A percentile compares a stretch with the other conserved stretches of the same genome.
Evolutionary conservation across 2,888 invertebrate species (phyloP).

Genomic region (Drosophila subquinaria): DNA sequence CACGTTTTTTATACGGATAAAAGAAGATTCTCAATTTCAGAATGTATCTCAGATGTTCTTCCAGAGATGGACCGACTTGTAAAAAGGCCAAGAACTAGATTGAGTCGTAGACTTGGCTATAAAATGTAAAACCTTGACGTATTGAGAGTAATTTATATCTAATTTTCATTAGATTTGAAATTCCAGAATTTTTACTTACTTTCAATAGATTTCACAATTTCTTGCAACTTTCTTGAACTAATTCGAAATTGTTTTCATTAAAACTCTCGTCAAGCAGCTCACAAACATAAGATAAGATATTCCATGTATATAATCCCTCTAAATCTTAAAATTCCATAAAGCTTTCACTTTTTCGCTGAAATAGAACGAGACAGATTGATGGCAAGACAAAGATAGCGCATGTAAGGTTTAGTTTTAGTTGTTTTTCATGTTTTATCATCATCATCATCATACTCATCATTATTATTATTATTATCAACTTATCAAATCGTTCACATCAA

Average conservation of each 20-base stretch:
- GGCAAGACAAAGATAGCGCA: slow-evolving; percentile 44
- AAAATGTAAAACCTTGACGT: neutral
- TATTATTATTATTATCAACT: slow-evolving; percentile 42
- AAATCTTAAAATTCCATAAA: slow-evolving; percentile 4
- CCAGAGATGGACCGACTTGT: no score
- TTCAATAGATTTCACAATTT: slow-evolving; percentile 15
- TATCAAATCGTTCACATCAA: slow-evolving; percentile 47
- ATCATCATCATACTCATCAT: slow-evolving; percentile 38
- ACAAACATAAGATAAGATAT: slow-evolving; percentile 7
- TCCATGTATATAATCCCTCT: slow-evolving; percentile 22
- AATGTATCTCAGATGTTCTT: no score
- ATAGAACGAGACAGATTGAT: slow-evolving; percentile 43
- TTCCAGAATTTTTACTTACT: neutral
- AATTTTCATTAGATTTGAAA: neutral
- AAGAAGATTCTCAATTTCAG: no score
- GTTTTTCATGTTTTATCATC: slow-evolving; percentile 50
- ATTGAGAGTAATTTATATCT: neutral
- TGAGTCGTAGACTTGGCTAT: neutral
- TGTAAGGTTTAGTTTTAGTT: slow-evolving; percentile 44
- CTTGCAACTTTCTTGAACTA: slow-evolving; percentile 2
- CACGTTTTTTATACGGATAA: no score
- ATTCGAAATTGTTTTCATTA: neutral
- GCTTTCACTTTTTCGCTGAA: slow-evolving; percentile 55
- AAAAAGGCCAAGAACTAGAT: neutral
- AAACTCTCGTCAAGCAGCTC: slow-evolving; percentile 1